Evolutionary conservation across 2,888 invertebrate species (phyloP).

Genomic region (Drosophila pegasa): DNA sequence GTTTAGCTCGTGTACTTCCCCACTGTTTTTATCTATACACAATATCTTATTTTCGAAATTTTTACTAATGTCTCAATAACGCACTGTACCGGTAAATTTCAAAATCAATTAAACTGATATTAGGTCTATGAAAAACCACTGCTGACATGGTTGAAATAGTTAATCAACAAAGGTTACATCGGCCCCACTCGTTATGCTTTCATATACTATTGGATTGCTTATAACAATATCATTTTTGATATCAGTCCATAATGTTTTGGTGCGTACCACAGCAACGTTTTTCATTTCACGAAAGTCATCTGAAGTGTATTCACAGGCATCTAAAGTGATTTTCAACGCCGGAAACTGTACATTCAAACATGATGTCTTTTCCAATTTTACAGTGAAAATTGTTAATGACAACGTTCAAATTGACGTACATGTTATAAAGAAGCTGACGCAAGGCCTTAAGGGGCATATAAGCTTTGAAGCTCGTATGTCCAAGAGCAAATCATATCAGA

Average conservation of each 20-base stretch:
- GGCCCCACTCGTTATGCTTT: not conserved
- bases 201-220: not conserved
- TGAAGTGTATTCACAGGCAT: constrained; percentile 21
- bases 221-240: not conserved
- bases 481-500: constrained; percentile 54
- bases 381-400: constrained; percentile 39
- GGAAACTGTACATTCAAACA: constrained; percentile 48
- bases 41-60: not conserved
- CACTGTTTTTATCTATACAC: not conserved
- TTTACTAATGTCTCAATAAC: not conserved
- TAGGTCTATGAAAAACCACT: not conserved
- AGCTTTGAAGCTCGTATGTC: constrained; percentile 56
- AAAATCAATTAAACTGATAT: not conserved
- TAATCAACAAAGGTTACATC: not conserved
- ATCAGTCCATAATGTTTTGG: not conserved
- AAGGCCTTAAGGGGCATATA: constrained; percentile 55
- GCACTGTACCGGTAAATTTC: not conserved
- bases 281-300: not conserved
- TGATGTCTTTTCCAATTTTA: constrained; percentile 58
- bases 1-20: not conserved
- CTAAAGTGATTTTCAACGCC: constrained; percentile 47
- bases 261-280: not conserved
- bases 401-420: constrained; percentile 48
- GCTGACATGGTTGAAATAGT: not conserved
- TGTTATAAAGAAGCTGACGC: constrained; percentile 13